These are phyloP conservation scores for Triplophysa bombifrons DNA, from an alignment of 2,797 vertebrate genomes.

Conservation along the genomic window DNA sequence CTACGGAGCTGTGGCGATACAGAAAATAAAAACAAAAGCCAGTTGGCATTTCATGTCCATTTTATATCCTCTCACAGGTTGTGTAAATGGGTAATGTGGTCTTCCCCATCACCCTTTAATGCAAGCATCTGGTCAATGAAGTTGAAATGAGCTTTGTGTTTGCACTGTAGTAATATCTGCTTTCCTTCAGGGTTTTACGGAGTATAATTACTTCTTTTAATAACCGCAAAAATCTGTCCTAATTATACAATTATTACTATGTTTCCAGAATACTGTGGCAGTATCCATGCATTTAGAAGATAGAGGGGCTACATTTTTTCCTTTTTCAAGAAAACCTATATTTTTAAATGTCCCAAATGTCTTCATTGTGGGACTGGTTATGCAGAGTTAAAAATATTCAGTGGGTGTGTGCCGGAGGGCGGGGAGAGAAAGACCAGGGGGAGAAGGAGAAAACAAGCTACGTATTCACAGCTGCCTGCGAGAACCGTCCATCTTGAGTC, in stretches of 20 bases:
- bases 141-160: not conserved
- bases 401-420: constrained; percentile 30
- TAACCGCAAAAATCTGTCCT: not conserved
- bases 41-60: constrained; percentile 1
- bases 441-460: constrained; percentile 43
- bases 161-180: constrained; percentile 5
- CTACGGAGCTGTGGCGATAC: not conserved
- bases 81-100: not conserved
- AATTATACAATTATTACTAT: not conserved
- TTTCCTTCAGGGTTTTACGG: not conserved
- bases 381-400: constrained; percentile 54
- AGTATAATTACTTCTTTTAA: not conserved
- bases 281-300: not conserved
- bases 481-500: constrained; percentile 21
- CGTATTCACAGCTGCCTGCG: constrained; percentile 45
- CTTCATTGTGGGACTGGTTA: constrained; percentile 44
- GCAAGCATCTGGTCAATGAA: not conserved
- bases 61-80: not conserved
- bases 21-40: not conserved
- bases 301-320: not conserved
- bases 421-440: not conserved
- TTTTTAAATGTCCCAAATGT: constrained; percentile 35
- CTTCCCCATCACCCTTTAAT: not conserved
- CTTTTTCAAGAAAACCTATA: not conserved
- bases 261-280: constrained; percentile 17